Percentiles rank a stretch among this genome's conserved stretches.
These are phyloP conservation scores for Portunus trituberculatus DNA, from an alignment of 1,140 invertebrate species.

Conservation along the genomic window DNA sequence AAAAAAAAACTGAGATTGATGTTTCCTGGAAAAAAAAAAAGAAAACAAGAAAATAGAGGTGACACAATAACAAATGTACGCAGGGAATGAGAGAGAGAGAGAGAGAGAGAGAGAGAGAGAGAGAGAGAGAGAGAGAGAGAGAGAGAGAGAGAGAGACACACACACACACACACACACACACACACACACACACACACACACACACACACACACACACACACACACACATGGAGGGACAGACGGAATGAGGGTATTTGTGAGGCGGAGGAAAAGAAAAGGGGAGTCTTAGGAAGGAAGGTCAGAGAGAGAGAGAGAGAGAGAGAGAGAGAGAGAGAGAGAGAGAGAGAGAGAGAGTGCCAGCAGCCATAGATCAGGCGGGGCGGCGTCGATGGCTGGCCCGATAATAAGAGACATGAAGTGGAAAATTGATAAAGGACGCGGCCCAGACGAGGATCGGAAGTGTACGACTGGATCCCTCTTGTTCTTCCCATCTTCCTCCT, in stretches of 20 bases:
- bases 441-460: conserved; percentile 56
- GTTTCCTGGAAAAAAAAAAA: neutral
- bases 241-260: neutral
- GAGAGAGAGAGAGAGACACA: neutral
- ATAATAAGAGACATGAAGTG: conserved; percentile 71
- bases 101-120: conserved; percentile 33
- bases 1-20: neutral
- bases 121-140: conserved; percentile 1
- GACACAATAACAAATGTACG: neutral
- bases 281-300: neutral
- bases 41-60: conserved; percentile 12
- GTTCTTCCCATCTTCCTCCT: conserved; percentile 39
- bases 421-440: conserved; percentile 67
- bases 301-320: neutral
- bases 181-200: neutral
- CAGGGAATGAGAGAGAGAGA: neutral
- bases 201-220: neutral
- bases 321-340: neutral
- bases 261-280: neutral
- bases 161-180: neutral
- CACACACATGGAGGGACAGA: neutral
- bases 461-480: conserved; percentile 50
- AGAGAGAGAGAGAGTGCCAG: neutral
- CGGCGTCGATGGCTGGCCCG: conserved; percentile 51
- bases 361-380: conserved; percentile 39